These are phyloP conservation scores for Ischnura elegans DNA, from an alignment of 2,888 invertebrate species.

Conservation along the genomic window DNA sequence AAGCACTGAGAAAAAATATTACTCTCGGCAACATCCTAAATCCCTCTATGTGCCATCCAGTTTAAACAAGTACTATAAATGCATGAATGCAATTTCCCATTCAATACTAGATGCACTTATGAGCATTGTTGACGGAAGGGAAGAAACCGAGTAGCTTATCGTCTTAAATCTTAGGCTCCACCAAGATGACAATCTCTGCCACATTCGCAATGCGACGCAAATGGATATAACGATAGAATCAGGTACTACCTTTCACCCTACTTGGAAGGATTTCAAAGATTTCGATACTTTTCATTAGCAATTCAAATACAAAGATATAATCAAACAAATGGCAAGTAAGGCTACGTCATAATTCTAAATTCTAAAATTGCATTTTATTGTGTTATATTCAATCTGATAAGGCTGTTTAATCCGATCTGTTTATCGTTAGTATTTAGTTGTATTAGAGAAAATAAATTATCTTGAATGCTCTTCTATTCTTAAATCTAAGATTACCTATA, in stretches of 20 bases:
- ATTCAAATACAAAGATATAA: background rate
- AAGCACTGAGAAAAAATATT: no score
- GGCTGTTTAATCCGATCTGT: no score
- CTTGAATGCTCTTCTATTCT: no score
- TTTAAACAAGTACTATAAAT: background rate
- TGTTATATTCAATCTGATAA: no score
- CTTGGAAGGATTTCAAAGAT: background rate
- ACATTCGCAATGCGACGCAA: conserved; percentile 17
- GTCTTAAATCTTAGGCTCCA: background rate
- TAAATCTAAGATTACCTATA: no score
- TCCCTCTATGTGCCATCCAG: background rate
- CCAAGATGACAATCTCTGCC: background rate
- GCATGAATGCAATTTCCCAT: background rate
- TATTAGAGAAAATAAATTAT: no score
- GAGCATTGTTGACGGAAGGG: background rate
- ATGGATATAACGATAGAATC: background rate
- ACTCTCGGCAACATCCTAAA: no score
- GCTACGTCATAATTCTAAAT: no score
- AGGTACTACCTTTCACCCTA: background rate
- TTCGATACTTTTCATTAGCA: background rate
- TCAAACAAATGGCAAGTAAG: no score
- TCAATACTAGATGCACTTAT: background rate
- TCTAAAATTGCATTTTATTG: no score
- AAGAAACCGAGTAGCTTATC: background rate
- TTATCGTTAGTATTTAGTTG: no score